phyloP scores from a whole-genome alignment of 2,888 invertebrate genomes.

The Drosophila dives region DNA sequence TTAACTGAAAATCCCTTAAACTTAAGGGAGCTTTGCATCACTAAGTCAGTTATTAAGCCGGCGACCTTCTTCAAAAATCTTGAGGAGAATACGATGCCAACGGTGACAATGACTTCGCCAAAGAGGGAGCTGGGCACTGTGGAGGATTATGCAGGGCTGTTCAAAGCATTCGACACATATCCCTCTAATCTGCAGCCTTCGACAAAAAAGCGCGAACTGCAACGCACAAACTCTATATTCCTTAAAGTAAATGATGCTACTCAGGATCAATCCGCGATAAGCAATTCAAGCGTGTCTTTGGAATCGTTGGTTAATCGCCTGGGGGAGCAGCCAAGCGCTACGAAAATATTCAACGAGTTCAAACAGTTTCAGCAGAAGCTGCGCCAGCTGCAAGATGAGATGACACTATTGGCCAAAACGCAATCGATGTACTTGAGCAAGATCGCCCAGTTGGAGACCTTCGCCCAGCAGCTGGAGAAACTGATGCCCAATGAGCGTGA shows the following conservation, averaged over 20 bases:
- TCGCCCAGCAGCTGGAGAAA: conserved; percentile 78
- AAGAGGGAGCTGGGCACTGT: conserved; percentile 54
- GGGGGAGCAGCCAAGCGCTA: conserved; percentile 60
- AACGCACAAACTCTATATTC: conserved; percentile 63
- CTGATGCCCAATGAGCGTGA: conserved; percentile 60
- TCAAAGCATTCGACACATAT: conserved; percentile 78
- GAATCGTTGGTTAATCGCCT: conserved; percentile 33
- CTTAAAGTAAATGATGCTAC: conserved; percentile 47
- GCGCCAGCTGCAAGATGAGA: conserved; percentile 51
- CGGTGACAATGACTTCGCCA: conserved; percentile 51
- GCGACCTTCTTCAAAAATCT: conserved; percentile 66
- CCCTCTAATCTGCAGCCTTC: conserved; percentile 77
- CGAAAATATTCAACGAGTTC: conserved; percentile 69
- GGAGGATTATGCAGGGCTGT: conserved; percentile 72
- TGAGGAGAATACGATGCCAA: conserved; percentile 59
- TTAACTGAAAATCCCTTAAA: conserved; percentile 51
- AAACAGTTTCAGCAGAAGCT: conserved; percentile 75
- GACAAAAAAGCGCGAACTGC: conserved; percentile 66
- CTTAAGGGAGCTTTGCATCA: conserved; percentile 66
- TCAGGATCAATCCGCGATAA: conserved; percentile 28
- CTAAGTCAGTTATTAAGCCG: conserved; percentile 69
- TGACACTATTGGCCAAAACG: conserved; percentile 34
- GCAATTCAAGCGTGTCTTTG: conserved; percentile 31
- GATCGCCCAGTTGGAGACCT: conserved; percentile 66
- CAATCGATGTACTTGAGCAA: conserved; percentile 62